These are phyloP conservation scores for Neotragus moschatus DNA, from an alignment of 2,113 vertebrate genomes.

Conservation along the genomic window DNA sequence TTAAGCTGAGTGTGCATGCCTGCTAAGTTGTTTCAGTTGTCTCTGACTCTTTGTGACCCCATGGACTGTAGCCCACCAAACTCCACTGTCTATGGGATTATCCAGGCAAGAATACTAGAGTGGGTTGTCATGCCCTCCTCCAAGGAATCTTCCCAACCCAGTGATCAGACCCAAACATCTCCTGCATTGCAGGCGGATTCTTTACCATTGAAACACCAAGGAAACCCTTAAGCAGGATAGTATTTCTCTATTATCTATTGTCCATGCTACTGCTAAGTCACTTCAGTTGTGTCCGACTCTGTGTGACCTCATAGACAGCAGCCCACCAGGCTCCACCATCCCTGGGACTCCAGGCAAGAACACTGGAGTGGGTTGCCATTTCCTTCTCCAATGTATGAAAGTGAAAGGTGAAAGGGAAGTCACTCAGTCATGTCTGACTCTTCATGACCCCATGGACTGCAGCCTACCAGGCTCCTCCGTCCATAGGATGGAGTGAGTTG, in stretches of 20 bases:
- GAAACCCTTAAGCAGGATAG: background rate
- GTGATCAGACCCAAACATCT: background rate
- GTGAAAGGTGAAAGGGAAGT: background rate
- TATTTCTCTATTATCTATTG: background rate
- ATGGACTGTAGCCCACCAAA: background rate
- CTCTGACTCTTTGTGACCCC: background rate
- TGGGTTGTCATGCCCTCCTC: background rate
- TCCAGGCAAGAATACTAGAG: background rate
- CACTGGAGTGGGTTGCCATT: background rate
- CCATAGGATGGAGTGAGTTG: background rate
- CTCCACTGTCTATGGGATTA: background rate
- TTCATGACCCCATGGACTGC: rapidly evolving
- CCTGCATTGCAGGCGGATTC: background rate
- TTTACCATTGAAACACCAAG: background rate
- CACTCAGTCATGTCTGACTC: background rate
- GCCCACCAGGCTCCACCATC: rapidly evolving
- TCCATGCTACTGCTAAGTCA: background rate
- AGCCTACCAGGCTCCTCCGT: background rate
- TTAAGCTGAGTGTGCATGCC: background rate
- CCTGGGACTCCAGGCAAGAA: background rate
- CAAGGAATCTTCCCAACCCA: background rate
- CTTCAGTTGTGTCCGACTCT: background rate
- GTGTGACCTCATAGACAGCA: background rate
- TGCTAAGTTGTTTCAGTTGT: background rate
- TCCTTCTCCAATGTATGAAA: background rate